Evolutionary conservation across 2,888 invertebrate species (phyloP), one percentile per base, ranked within the genome.

Genomic region (Maniola hyperantus): DNA sequence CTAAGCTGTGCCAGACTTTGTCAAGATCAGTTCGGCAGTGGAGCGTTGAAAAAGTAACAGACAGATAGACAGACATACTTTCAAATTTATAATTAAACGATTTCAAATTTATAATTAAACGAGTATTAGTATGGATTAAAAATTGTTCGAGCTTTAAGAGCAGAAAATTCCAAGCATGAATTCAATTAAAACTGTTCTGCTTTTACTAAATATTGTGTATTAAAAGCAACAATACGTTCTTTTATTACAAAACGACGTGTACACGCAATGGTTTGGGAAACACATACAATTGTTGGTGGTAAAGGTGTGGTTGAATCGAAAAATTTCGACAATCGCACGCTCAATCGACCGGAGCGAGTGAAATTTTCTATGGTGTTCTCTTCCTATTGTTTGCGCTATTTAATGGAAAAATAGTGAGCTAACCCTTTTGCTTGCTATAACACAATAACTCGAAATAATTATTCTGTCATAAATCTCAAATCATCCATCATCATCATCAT

Each of bases 281-380:
- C 64, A 65, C 65, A 72, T 73, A 85, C 83, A 84, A 85, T 84
- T 8, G 39, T 57, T 5, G 67, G 66, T 70, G 68, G 46, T 58
- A 71, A 67, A 77, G 85, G 85, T 77, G 85, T 74, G 83, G 80
- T 75, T 66, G 42, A 71, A 76, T 75, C 77, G 74, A 75, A 82
- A 81, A 80, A 79, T 75, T 76, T 76, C 71, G 76, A 83, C 84
- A 84, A 85, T 84, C 71, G 78, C 72, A 73, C 72, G 77, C 68
- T 74, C 79, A 81, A 79, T 85, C 79, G 80, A 78, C 80, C 83
- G 84, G 77, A 78, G 80, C 83, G 74, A 78, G 82, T 75, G 79
- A 84, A 85, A 84, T 84, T 83, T 77, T 79, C 76, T 77, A 81
- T 80, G 77, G 72, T 70, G 69, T 42, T 57, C 66, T 63, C 58